These are phyloP conservation scores for Spilosoma lubricipeda DNA, from an alignment of 2,888 invertebrate genomes.

Conservation along the genomic window DNA sequence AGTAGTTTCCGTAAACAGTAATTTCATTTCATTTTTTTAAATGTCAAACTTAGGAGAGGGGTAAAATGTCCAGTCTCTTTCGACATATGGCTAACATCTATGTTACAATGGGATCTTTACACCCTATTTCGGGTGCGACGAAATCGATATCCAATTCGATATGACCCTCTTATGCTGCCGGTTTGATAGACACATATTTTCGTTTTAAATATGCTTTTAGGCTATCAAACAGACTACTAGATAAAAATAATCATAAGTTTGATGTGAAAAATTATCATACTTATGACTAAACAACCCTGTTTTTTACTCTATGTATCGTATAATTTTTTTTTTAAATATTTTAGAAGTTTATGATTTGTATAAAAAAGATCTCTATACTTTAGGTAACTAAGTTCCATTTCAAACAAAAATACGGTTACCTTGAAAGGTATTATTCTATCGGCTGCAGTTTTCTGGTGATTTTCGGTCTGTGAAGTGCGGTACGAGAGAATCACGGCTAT, in stretches of 20 bases:
- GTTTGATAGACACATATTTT: slow-evolving; percentile 68
- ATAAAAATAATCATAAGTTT: not conserved
- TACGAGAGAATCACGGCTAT: slow-evolving; percentile 82
- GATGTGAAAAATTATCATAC: not conserved
- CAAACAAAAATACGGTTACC: slow-evolving; percentile 52
- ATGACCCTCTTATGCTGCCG: slow-evolving; percentile 77
- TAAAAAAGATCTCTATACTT: not conserved
- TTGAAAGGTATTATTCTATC: slow-evolving; percentile 60
- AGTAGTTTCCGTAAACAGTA: slow-evolving; percentile 7
- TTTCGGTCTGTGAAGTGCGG: slow-evolving; percentile 76
- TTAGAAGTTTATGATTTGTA: not conserved
- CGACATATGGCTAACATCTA: slow-evolving; percentile 83
- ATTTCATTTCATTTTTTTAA: slow-evolving; percentile 35
- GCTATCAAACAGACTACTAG: not conserved
- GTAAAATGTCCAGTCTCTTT: slow-evolving; percentile 57
- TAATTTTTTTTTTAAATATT: not conserved
- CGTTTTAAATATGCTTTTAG: slow-evolving; percentile 38
- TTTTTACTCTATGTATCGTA: not conserved
- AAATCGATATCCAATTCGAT: slow-evolving; percentile 84
- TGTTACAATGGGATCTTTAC: slow-evolving; percentile 82
- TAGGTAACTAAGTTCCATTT: slow-evolving; percentile 20
- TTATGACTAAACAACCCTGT: not conserved
- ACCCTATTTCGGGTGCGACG: slow-evolving; percentile 83
- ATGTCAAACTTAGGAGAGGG: slow-evolving; percentile 49
- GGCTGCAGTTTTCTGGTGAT: slow-evolving; percentile 81